Evolutionary conservation across 1,140 invertebrate species (phyloP).

Genomic region (Ooceraea biroi): DNA sequence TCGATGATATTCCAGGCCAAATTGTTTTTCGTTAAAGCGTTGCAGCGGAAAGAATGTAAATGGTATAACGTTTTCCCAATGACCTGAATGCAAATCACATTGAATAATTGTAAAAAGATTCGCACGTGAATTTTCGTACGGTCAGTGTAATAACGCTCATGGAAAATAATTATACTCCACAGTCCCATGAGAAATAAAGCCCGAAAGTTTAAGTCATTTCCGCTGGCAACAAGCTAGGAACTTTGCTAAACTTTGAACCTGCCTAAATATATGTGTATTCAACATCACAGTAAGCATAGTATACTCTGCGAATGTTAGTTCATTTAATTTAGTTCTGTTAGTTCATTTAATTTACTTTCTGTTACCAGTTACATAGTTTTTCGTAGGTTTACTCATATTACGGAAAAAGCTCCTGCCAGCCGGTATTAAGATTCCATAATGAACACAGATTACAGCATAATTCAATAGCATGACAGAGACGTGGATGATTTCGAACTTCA

Average conservation of each 20-base stretch:
- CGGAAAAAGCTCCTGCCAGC: constrained; percentile 5
- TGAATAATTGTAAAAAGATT: constrained; percentile 24
- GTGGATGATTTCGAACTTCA: not conserved
- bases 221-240: constrained; percentile 6
- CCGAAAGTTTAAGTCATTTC: constrained; percentile 18
- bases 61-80: not conserved
- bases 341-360: constrained; percentile 56
- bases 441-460: constrained; percentile 11
- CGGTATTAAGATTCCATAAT: constrained; percentile 12
- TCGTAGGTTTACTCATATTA: constrained; percentile 22
- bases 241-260: constrained; percentile 30
- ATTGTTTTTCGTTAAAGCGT: constrained; percentile 3
- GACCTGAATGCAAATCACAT: not conserved
- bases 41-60: not conserved
- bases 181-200: not conserved
- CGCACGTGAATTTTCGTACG: not conserved
- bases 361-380: constrained; percentile 10
- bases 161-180: not conserved
- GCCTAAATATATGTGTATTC: constrained; percentile 31
- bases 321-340: constrained; percentile 50
- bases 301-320: constrained; percentile 32
- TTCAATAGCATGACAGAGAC: constrained; percentile 5
- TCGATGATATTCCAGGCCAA: not conserved
- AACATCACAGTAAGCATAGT: constrained; percentile 14
- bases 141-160: not conserved